Conservation (phyloP, 2,888 invertebrate genomes). For the Linyphia triangularis region DNA sequence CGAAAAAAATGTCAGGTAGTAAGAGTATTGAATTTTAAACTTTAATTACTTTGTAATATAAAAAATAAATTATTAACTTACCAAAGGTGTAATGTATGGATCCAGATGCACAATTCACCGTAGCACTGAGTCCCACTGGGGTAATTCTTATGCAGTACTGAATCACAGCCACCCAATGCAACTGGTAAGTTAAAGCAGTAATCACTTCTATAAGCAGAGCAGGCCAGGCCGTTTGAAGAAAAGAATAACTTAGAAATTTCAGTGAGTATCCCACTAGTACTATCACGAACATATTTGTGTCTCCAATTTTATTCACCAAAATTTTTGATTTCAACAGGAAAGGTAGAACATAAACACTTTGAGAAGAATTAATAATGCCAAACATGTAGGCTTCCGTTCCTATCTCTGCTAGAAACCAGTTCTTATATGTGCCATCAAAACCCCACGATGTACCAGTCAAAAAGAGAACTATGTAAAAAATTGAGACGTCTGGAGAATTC, state of each 20-base stretch:
- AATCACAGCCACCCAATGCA: neutral
- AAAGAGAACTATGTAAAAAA: neutral
- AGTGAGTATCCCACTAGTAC: neutral
- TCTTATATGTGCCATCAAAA: neutral
- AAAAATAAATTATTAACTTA: neutral
- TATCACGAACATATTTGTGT: neutral
- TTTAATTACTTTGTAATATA: neutral
- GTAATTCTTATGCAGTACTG: neutral
- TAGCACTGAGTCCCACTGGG: neutral
- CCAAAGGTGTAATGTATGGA: conserved; percentile 5
- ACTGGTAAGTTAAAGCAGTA: neutral
- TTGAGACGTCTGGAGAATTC: neutral
- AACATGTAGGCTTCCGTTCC: neutral
- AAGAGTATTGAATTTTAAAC: neutral
- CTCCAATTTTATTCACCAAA: neutral
- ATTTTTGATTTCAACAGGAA: neutral
- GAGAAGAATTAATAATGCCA: neutral
- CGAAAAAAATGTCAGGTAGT: neutral
- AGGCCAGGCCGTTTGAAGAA: neutral
- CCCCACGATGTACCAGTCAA: neutral
- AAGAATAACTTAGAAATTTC: neutral
- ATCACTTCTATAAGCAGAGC: neutral
- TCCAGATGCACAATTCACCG: neutral
- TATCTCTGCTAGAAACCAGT: conserved; percentile 1
- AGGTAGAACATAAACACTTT: neutral